Base-by-base conservation (phyloP, 2,113 vertebrate genomes). In the Nibea albiflora region DNA sequence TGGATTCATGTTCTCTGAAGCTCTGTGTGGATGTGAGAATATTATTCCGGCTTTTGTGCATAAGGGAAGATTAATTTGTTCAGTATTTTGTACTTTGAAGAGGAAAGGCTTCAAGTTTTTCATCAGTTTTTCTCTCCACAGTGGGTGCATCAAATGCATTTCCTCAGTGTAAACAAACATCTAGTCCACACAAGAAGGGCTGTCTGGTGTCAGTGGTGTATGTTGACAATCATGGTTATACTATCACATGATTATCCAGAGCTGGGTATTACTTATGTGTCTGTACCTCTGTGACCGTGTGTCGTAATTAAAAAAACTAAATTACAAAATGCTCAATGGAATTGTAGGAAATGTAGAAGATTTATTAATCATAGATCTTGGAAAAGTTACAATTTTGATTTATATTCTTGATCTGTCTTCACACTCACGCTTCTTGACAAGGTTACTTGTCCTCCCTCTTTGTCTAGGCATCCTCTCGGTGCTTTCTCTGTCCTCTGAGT, bases 401-500 rank as follows among this genome's bases (percentile, higher is more conserved):
- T 44, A 1, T 35, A 19, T 54, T 26, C 28, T 7, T 4, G 12
- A 54, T 47, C 11, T 47, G 14, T 64, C 11, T 6, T 44, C 24
- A 64, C 20, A 35, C 24, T 50, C 35, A 39, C 49, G 4, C 35
- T 56, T 46, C 64, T 17, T 80, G 56, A 77, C 76, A 58, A 76
- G 65, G 64, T 84, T 15, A 77, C 64, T 10, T 53, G n/a, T 77
- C 73, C 17, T 15, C 12, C 9, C 10, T 64, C 9, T 77, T 6
- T 71, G 70, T 81, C 19, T 53, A 99, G 98, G 98, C 69, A 99
- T 99, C 90, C 98, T 99, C 90, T 99, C 98, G 0, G 98, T 99
- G 53, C 97, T 99, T 89, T 99, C 96, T 35, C 96, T 99, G 93
- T 99, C 98, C 54, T 99, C 98, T 1, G 98, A 99, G 94, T 99